phyloP scores from a whole-genome alignment of 1,140 invertebrate genomes.

The Conus ventricosus region DNA sequence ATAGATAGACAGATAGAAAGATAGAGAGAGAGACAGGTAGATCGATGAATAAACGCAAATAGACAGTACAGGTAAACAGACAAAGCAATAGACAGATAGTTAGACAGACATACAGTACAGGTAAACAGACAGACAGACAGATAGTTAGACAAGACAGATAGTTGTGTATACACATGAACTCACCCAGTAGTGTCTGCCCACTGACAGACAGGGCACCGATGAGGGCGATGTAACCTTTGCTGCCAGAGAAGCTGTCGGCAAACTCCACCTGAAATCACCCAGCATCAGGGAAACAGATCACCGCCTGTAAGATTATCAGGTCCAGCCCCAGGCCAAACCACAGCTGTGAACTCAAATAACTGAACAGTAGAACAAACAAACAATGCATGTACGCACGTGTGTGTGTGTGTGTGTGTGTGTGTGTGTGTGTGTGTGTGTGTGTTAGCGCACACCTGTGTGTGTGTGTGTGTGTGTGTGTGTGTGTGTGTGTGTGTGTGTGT shows the following conservation, averaged over 20 bases:
- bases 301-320: no score
- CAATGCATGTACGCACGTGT: no score
- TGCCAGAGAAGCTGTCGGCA: conserved; percentile 1
- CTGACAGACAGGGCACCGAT: conserved; percentile 19
- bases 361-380: no score
- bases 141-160: not conserved
- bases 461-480: no score
- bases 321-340: no score
- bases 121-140: not conserved
- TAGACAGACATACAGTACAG: not conserved
- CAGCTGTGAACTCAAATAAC: no score
- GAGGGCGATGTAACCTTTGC: conserved; percentile 29
- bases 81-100: not conserved
- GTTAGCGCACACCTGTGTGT: no score
- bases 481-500: no score
- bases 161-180: not conserved
- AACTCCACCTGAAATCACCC: conserved; percentile 30
- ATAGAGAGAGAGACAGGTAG: not conserved
- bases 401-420: no score
- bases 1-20: not conserved
- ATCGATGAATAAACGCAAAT: not conserved
- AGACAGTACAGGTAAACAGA: not conserved
- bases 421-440: no score
- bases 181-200: conserved; percentile 27
- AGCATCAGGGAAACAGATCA: no score